These are phyloP conservation scores for Holacanthus passer DNA, from an alignment of 2,113 vertebrate genomes.

Conservation along the genomic window DNA sequence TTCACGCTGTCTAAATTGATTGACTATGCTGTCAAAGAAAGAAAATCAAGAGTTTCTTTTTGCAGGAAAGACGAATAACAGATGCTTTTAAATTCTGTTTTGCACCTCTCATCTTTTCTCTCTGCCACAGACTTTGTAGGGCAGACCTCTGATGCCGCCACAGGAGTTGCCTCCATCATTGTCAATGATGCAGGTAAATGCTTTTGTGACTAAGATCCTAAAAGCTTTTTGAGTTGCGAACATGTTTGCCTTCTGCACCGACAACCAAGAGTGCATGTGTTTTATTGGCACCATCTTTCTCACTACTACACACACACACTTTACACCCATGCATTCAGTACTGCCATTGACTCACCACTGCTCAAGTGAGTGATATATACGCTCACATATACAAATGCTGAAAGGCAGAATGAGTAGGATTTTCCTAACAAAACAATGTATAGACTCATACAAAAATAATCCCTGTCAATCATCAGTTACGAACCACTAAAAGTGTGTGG, in stretches of 20 bases:
- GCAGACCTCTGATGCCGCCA: slow-evolving; percentile 91
- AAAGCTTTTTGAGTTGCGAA: slow-evolving; percentile 27
- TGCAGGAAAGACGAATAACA: slow-evolving; percentile 4
- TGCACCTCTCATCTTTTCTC: neutral
- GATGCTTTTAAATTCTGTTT: slow-evolving; percentile 15
- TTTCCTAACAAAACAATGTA: too few species aligned
- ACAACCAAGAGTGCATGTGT: slow-evolving; percentile 14
- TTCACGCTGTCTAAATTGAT: neutral
- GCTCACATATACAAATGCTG: slow-evolving; percentile 8
- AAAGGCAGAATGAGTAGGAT: too few species aligned
- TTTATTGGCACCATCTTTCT: neutral
- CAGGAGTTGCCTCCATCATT: slow-evolving; percentile 94
- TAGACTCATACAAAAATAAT: too few species aligned
- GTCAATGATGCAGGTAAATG: slow-evolving; percentile 92
- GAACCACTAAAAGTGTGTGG: too few species aligned
- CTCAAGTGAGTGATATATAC: slow-evolving; percentile 35
- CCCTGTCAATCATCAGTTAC: too few species aligned
- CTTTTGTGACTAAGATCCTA: slow-evolving; percentile 15
- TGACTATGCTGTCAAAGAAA: neutral
- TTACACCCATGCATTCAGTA: neutral
- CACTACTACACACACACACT: neutral
- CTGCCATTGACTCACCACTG: slow-evolving; percentile 22
- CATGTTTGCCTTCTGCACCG: neutral
- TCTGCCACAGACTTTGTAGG: slow-evolving; percentile 88
- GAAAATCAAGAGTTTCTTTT: slow-evolving; percentile 3